Conservation (phyloP, 2,113 vertebrate species). For the Datnioides undecimradiatus region DNA sequence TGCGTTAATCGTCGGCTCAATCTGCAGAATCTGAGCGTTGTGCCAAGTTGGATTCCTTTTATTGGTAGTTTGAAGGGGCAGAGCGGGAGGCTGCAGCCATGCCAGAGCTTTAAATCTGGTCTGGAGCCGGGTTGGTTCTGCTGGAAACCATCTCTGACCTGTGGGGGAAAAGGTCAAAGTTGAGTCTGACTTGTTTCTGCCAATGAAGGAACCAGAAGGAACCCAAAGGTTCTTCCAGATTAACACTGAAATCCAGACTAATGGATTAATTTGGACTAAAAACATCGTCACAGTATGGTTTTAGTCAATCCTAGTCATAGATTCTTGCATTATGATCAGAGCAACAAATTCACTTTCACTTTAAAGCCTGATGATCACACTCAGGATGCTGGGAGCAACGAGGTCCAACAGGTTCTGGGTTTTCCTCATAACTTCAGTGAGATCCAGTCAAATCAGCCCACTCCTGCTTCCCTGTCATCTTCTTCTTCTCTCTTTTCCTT, state of each 20-base stretch:
- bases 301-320: background rate
- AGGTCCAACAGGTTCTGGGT: too few species aligned
- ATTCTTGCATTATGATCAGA: background rate
- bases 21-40: slow-evolving; percentile 64
- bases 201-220: background rate
- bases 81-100: slow-evolving; percentile 37
- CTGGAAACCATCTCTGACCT: slow-evolving; percentile 37
- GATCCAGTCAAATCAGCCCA: too few species aligned
- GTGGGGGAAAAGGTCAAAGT: background rate
- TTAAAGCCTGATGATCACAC: too few species aligned
- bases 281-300: background rate
- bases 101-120: slow-evolving; percentile 44
- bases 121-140: slow-evolving; percentile 26
- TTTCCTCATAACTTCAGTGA: too few species aligned
- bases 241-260: background rate
- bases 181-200: background rate
- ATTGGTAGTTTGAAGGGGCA: slow-evolving; percentile 63
- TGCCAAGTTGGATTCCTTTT: slow-evolving; percentile 74
- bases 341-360: too few species aligned
- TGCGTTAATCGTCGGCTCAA: slow-evolving; percentile 84
- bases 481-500: too few species aligned
- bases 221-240: background rate
- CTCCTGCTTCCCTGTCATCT: too few species aligned
- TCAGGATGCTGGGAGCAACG: too few species aligned
- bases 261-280: too few species aligned